These are phyloP conservation scores for Drosophila kepulauana DNA, from an alignment of 1,140 invertebrate species.

Conservation along the genomic window DNA sequence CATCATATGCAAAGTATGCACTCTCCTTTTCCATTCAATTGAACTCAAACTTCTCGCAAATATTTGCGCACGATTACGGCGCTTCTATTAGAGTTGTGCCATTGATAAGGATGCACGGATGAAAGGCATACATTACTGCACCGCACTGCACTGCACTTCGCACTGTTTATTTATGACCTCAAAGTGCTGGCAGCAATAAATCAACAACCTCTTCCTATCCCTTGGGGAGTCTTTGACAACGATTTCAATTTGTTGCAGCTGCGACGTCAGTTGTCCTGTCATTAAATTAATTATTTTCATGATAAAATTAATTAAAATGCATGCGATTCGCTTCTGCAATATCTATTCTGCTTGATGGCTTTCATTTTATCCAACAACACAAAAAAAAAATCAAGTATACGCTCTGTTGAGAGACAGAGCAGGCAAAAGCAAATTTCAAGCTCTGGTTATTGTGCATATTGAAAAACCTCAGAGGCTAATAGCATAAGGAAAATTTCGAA, in stretches of 20 bases:
- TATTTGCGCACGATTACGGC: not conserved
- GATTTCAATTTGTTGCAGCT: constrained; percentile 70
- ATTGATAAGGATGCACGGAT: constrained; percentile 1
- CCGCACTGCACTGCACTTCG: not conserved
- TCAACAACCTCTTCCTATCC: constrained; percentile 17
- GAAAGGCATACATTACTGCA: no score
- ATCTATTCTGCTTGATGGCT: not conserved
- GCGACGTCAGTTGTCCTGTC: constrained; percentile 29
- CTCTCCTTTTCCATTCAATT: not conserved
- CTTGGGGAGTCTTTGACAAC: constrained; percentile 55
- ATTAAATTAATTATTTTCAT: constrained; percentile 76
- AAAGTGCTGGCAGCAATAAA: constrained; percentile 10
- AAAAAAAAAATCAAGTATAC: constrained; percentile 2
- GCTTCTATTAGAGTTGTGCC: not conserved
- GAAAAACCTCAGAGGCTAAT: constrained; percentile 51
- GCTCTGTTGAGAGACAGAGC: not conserved
- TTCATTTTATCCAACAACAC: not conserved
- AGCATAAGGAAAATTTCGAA: constrained; percentile 63
- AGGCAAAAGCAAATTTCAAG: constrained; percentile 35
- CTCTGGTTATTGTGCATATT: constrained; percentile 23
- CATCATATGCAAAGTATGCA: not conserved
- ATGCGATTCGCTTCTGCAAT: constrained; percentile 54
- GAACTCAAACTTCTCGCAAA: not conserved
- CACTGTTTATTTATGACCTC: constrained; percentile 16
- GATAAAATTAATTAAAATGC: constrained; percentile 74